Evolutionary conservation across 2,113 vertebrate species (phyloP).

Genomic region (Corythornis cristatus): DNA sequence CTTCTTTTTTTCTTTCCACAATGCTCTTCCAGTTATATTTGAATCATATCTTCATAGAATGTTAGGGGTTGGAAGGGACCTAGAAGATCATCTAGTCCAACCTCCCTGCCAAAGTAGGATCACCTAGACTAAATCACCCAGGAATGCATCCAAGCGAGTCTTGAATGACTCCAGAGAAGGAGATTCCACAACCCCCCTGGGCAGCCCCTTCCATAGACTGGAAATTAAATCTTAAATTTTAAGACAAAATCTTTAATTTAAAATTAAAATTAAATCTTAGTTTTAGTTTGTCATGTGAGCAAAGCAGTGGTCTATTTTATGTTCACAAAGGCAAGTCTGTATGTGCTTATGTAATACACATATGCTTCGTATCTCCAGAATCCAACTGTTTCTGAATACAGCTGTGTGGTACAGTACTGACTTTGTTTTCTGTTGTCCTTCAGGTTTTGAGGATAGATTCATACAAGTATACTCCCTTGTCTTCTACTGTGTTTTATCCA

Average conservation of each 20-base stretch:
- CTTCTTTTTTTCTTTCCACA: background rate
- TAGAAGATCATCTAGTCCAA: no score
- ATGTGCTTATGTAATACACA: background rate
- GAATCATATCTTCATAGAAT: background rate
- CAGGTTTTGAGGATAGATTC: background rate
- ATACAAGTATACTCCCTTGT: background rate
- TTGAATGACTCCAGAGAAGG: no score
- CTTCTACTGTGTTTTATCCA: background rate
- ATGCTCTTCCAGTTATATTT: background rate
- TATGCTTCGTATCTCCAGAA: background rate
- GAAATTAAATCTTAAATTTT: no score
- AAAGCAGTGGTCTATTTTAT: background rate
- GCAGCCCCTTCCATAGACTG: no score
- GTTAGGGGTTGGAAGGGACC: no score
- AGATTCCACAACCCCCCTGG: no score
- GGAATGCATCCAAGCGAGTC: no score
- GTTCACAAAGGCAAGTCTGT: conserved; percentile 11
- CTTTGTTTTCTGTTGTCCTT: background rate
- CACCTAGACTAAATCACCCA: no score
- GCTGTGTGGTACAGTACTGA: background rate
- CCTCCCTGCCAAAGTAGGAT: no score
- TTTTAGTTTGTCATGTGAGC: background rate
- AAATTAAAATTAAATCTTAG: background rate
- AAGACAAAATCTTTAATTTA: no score
- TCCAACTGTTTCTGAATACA: background rate